phyloP scores from a whole-genome alignment of 2,113 vertebrate genomes.

The Micronycteris hirsuta region DNA sequence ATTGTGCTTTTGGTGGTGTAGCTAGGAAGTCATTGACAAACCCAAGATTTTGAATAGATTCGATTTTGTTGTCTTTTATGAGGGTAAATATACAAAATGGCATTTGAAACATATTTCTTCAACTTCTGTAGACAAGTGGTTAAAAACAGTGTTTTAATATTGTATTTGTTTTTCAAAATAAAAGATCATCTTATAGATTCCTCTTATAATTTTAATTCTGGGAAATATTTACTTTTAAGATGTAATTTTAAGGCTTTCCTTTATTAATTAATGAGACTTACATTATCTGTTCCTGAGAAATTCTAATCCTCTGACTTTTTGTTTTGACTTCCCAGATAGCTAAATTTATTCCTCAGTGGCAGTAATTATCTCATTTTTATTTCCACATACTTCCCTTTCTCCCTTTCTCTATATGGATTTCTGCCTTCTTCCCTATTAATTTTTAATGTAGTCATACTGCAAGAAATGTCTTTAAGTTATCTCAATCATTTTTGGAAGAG shows the following conservation, averaged over 20 bases:
- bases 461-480: neutral
- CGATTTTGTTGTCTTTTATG: neutral
- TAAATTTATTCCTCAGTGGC: neutral
- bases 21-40: neutral
- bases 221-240: neutral
- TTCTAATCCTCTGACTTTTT: neutral
- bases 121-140: neutral
- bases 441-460: neutral
- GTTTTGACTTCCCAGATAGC: neutral
- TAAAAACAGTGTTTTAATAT: neutral
- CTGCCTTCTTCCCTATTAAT: neutral
- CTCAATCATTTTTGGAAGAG: neutral
- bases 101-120: neutral
- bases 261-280: neutral
- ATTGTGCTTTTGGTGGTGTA: neutral
- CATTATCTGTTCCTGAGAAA: neutral
- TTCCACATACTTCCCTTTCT: neutral
- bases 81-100: neutral
- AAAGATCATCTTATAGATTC: neutral
- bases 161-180: neutral
- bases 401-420: neutral
- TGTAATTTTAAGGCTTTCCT: neutral
- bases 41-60: neutral
- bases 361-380: neutral
- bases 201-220: neutral